These are phyloP conservation scores for Acanthaster planci DNA, from an alignment of 35 echinoderm and acorn worm genomes.

Conservation along the genomic window DNA sequence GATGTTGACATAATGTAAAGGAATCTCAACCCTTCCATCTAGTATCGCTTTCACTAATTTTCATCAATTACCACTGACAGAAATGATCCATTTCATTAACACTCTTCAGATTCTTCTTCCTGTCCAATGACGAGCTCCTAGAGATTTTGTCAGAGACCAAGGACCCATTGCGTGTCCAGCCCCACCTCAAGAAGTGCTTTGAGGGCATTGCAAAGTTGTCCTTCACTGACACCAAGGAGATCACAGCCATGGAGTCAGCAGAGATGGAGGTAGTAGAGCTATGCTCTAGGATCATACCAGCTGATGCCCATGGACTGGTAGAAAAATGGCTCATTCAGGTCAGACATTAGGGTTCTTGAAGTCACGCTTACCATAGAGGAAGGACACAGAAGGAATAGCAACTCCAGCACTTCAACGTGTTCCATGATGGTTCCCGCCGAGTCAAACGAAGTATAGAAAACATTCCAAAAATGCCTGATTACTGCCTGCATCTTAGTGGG, in stretches of 20 bases:
- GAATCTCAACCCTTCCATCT: too few species aligned
- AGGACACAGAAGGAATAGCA: too few species aligned
- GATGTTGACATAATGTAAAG: too few species aligned
- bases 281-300: conserved; percentile 78
- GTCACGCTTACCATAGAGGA: too few species aligned
- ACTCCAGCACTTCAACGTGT: too few species aligned
- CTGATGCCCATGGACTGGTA: conserved; percentile 92
- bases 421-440: too few species aligned
- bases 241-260: conserved; percentile 95
- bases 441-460: too few species aligned
- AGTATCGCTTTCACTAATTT: too few species aligned
- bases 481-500: too few species aligned
- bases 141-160: conserved; percentile 99
- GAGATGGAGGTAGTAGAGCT: conserved; percentile 87
- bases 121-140: conserved; percentile 95
- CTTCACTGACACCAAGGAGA: conserved; percentile 90
- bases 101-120: conserved; percentile 86
- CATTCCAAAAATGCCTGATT: too few species aligned
- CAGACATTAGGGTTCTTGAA: conserved; percentile 1
- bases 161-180: conserved; percentile 93
- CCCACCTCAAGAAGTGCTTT: conserved; percentile 99
- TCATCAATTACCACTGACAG: too few species aligned
- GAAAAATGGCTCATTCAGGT: conserved; percentile 99
- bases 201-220: conserved; percentile 93
- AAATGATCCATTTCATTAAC: background rate